Evolutionary conservation across 2,113 vertebrate genomes (phyloP), one percentile per base, ranked within the genome.

Genomic region (Syngnathoides biaculeatus): DNA sequence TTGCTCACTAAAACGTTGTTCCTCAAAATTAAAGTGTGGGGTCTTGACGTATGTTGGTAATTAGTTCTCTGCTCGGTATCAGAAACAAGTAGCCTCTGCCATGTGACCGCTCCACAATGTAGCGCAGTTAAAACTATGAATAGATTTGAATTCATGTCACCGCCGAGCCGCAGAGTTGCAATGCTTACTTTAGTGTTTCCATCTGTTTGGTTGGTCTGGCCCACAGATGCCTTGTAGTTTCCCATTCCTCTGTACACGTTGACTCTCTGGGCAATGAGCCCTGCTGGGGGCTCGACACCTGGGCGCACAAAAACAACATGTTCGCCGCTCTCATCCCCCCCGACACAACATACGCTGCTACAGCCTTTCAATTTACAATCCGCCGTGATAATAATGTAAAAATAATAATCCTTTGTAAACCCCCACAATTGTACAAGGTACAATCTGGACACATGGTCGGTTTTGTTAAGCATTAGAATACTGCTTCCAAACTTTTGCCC

Each of bases 261-360:
- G 84, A 98, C 97, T 79, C 92, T 90, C 62, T 92, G 94, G 50
- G 96, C 95, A 9, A 92, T 95, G 83, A 97, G 90, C 30, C 91
- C 93, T 27, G 94, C 89, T 50, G 94, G 86, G n/a, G 89, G 83
- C 67, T 55, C 83, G 15, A 82, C 50, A 1, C 62, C 84, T 81
- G 64, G 43, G 0, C 30, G 35, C 56, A 72, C 42, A 73, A 71
- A 13, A 62, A 69, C 24, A 79, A 75, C 42, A 81, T 58, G 50
- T 65, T 52, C 65, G 14, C 19, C 43, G 15, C 30, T 56, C 64
- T 64, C 52, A 56, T 27, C 35, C 3, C 17, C 3, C 17, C 10
- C 30, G 64, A 62, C 35, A 27, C 43, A 15, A 67, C 35, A 55
- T 26, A 56, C 17, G n/a, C 45, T 1, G 11, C 5, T 15, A n/a